Evolutionary conservation across 2,113 vertebrate species (phyloP), one percentile per base, ranked within the genome.

Genomic region (Callopanchax toddi): DNA sequence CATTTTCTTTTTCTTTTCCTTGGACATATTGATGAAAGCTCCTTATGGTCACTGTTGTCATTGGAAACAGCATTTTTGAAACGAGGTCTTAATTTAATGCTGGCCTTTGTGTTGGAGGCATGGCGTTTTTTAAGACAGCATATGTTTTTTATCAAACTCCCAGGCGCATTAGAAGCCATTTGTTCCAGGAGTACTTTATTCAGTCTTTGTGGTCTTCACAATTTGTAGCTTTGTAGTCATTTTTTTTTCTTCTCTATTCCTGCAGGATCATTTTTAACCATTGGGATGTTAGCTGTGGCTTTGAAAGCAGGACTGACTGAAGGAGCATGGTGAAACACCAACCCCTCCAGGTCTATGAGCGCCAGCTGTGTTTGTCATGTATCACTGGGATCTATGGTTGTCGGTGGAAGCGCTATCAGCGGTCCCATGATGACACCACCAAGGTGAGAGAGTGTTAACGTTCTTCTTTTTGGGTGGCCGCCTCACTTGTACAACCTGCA

Each of bases 261-360:
- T 1, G 40, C 93, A 92, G 94, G 91, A 78, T 22, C 71, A 77
- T 32, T 34, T 29, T 76, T 81, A 83, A 89, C 93, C 89, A 92
- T 92, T 98, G 97, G 94, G 86, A 87, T 89, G 92, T 91, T 95
- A 88, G 92, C 60, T 42, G 23, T 63, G 83, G 83, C 66, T 70
- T 52, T 15, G 67, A 89, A 54, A 71, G 61, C 63, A 62, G 66
- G 79, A 90, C 82, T 83, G 92, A 94, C 79, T 78, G 89, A 93
- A 92, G 92, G 94, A 98, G 95, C 93, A 99, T 99, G 97, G 96
- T 99, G 71, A 98, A 96, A 83, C 97, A 99, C 92, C 97, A 99
- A 86, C 97, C 97, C 9, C 91, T 99, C 81, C 97, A 99, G 91
- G 98, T 99, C 92, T 99, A 99, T 2, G 96, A 99, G 92, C 96